A percentile compares a stretch with the other conserved stretches of the same genome.
Evolutionary conservation across 1,140 invertebrate species (phyloP).

Genomic region (Eumeta japonica): DNA sequence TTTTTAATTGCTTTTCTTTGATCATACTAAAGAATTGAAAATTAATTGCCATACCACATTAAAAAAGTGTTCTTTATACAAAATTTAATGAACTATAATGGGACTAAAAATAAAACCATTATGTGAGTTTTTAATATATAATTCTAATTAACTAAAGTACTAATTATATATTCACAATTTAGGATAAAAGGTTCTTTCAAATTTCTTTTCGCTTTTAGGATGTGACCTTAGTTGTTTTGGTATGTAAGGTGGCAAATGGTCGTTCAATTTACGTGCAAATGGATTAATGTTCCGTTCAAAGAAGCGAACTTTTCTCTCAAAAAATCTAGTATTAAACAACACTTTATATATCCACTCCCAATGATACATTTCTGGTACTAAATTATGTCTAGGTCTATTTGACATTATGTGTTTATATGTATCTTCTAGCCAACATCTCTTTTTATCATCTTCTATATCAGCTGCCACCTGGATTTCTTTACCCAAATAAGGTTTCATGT

Average conservation of each 20-base stretch:
- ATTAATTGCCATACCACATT: too few species aligned
- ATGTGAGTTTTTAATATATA: neutral
- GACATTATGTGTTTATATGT: conserved; percentile 67
- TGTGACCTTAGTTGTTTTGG: conserved; percentile 62
- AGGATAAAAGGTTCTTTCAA: conserved; percentile 64
- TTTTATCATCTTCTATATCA: conserved; percentile 67
- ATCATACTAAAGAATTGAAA: too few species aligned
- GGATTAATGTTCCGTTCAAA: conserved; percentile 65
- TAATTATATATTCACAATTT: conserved; percentile 35
- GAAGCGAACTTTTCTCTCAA: conserved; percentile 66
- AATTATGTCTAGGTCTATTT: conserved; percentile 62
- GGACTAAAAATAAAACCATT: too few species aligned
- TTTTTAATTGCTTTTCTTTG: too few species aligned
- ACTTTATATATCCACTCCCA: conserved; percentile 81
- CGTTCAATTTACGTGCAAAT: conserved; percentile 61
- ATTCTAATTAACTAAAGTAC: conserved; percentile 4
- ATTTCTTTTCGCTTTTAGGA: conserved; percentile 60
- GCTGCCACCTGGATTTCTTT: conserved; percentile 60
- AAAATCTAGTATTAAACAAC: conserved; percentile 62
- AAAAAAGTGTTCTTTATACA: too few species aligned
- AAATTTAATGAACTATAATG: too few species aligned
- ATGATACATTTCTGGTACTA: conserved; percentile 66
- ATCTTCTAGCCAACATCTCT: conserved; percentile 66
- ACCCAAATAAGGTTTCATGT: conserved; percentile 74
- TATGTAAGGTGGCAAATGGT: conserved; percentile 67